These are phyloP conservation scores for Elephantulus edwardii DNA, from an alignment of 2,113 vertebrate genomes.

Conservation along the genomic window DNA sequence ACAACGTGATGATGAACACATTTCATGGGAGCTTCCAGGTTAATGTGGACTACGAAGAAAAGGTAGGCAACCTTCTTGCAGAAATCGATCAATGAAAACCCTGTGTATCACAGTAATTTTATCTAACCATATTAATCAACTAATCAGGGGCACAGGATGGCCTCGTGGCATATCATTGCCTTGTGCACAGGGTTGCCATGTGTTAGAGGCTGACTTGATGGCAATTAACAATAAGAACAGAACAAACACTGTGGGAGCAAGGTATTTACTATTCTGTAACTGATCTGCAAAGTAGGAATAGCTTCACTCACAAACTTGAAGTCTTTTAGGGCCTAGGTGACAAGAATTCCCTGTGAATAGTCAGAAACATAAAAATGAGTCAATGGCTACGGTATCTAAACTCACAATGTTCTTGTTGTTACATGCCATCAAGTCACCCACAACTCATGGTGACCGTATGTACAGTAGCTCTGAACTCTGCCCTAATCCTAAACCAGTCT, in stretches of 20 bases:
- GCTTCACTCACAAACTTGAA: neutral
- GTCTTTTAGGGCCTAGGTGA: neutral
- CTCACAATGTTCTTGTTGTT: neutral
- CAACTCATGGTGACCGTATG: too few relatives aligned
- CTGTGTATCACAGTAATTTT: neutral
- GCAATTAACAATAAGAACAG: neutral
- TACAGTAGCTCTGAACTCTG: too few relatives aligned
- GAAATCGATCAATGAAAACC: neutral
- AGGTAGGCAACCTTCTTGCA: neutral
- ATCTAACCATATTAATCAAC: too few relatives aligned
- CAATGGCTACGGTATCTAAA: neutral
- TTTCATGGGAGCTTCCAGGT: neutral
- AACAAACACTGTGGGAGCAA: neutral
- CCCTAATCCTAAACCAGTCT: too few relatives aligned
- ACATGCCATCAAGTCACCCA: too few relatives aligned
- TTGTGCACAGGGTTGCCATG: neutral
- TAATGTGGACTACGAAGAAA: neutral
- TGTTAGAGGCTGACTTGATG: neutral
- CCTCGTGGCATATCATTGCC: neutral
- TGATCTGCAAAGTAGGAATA: neutral
- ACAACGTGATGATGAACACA: neutral
- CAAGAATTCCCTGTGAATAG: neutral
- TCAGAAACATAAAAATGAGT: neutral
- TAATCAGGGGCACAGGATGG: neutral
- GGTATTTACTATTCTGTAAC: neutral